Base-by-base conservation (phyloP, 2,888 invertebrate species). In the Dyspetes luteomarginatus region DNA sequence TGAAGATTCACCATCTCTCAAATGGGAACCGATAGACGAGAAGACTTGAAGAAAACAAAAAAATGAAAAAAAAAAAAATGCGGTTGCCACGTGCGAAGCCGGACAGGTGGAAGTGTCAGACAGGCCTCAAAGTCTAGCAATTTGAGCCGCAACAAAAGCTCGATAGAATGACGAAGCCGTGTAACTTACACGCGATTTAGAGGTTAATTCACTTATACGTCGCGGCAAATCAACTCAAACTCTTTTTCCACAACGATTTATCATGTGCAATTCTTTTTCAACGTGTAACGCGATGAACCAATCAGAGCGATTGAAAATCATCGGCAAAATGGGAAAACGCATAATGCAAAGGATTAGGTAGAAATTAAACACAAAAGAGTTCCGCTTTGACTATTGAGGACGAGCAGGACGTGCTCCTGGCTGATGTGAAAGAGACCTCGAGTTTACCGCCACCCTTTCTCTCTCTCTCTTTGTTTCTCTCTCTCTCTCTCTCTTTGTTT, bases 301-400 rank as follows among this genome's bases (percentile, higher is more conserved):
- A 30, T 26, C 71, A 24, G 67, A 67, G 55, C 36, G 75, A 76
- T 80, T 62, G 28, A 76, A 41, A 68, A 26, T 22, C 19, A 71
- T 77, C 50, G 58, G 30, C 15, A 17, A 50, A 26, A 26, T 7
- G 62, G 24, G 24, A 17, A 28, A 9, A 19, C 22, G 45, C 41
- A 60, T 4, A 45, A 36, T 12, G 26, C 26, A 50, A 15, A 28
- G 26, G 60, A 64, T 24, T n/a, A 26, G 48, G 30, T 19, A 64
- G 30, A 30, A 69, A 65, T 77, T 19, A 55, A 77, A 56, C 50
- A 71, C 77, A 77, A 71, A 71, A 65, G 64, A 71, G 65, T 71
- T 71, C 64, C 48, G 56, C 58, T 71, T 64, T 7, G 36, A 45
- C 41, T 55, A 78, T 73, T 78, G 52, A 45, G 15, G 41, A n/a